Base-by-base conservation (phyloP, 2,797 vertebrate genomes). In the Oryzias dopingdopingensis region DNA sequence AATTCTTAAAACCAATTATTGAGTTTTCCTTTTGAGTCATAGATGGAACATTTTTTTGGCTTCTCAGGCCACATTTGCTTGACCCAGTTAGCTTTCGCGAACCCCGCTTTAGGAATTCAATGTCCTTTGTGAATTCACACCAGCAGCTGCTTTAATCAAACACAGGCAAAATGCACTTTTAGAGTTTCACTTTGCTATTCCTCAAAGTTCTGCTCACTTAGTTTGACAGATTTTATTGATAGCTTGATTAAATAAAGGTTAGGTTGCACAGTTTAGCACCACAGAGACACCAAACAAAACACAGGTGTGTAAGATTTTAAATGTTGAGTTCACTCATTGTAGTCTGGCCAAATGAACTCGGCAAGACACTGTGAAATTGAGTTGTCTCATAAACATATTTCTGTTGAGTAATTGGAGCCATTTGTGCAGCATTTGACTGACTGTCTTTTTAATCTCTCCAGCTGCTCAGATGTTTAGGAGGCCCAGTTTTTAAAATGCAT, bases 1-100 rank as follows among this genome's bases (percentile, higher is more conserved):
- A 73, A 82, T 70, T 72, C 83, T 80, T 82, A 78, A 76, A 83
- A 80, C 52, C 74, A 83, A 79, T 89, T 82, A 85, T 82, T 84
- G 74, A 78, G 79, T 79, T 72, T 72, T 61, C 61, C 70, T 62
- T 81, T 65, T 89, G 78, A 76, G 71, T 88, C 85, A 85, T 77
- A 76, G 59, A 65, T 47, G 17, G 58, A 72, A 62, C 79, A 79
- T 85, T 83, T 82, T 76, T 83, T 80, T 82, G 64, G 72, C 52
- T 82, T 75, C 70, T 72, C 73, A 65, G 66, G 54, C 79, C 72
- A 78, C 70, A 68, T 68, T 80, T 55, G 49, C 69, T 70, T 56
- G 67, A 73, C 77, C 68, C 59, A 52, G 40, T 80, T 77, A 79
- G 74, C 67, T 67, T 59, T 45, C 24, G 12, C 56, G 16, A 24